These are phyloP conservation scores for Syrrhaptes paradoxus DNA, from an alignment of 2,113 vertebrate genomes.

Conservation along the genomic window DNA sequence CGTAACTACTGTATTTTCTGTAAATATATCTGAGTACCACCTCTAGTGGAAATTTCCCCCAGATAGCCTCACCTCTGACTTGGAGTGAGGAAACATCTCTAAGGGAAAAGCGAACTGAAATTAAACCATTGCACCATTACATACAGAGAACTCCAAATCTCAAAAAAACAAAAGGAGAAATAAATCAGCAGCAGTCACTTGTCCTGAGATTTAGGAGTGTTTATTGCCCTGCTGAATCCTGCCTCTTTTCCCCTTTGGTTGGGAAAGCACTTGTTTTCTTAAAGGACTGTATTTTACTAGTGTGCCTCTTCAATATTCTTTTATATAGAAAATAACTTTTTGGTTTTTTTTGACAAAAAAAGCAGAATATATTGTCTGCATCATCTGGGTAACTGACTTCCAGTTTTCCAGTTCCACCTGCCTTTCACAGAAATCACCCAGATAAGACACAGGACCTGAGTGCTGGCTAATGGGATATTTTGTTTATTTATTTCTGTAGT, in stretches of 20 bases:
- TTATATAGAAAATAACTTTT: background rate
- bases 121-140: background rate
- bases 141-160: background rate
- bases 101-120: background rate
- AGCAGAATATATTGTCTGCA: background rate
- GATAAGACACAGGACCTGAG: background rate
- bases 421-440: background rate
- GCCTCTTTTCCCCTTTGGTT: background rate
- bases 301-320: background rate
- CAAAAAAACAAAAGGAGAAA: background rate
- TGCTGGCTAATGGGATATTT: background rate
- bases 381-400: background rate
- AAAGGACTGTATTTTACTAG: background rate
- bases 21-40: background rate
- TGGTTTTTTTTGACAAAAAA: background rate
- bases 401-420: background rate
- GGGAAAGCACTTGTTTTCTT: background rate
- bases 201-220: background rate
- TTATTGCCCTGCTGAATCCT: background rate
- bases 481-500: background rate
- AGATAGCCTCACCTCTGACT: background rate
- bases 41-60: background rate
- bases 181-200: background rate
- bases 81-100: background rate
- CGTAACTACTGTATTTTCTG: background rate